phyloP scores from a whole-genome alignment of 2,797 vertebrate genomes.

The Knipowitschia caucasica region DNA sequence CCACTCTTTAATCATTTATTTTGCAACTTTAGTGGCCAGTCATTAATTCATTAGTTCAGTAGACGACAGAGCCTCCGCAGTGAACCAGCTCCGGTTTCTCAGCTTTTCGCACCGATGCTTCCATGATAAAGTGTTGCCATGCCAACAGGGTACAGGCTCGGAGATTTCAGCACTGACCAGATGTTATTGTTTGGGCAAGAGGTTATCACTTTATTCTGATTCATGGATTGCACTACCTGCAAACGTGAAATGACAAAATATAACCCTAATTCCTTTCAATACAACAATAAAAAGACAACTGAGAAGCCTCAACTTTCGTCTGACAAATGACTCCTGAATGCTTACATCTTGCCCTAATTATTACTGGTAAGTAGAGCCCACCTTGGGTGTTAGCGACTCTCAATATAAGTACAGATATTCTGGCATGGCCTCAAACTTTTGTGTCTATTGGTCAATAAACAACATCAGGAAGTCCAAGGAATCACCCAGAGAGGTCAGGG shows the following conservation, averaged over 20 bases:
- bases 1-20: slow-evolving; percentile 66
- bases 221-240: slow-evolving; percentile 15
- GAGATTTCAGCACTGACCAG: slow-evolving; percentile 32
- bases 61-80: slow-evolving; percentile 34
- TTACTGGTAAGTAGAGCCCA: no score
- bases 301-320: no score
- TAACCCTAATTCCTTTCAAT: no score
- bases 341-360: no score
- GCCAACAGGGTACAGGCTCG: slow-evolving; percentile 33
- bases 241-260: slow-evolving; percentile 42
- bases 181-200: slow-evolving; percentile 39
- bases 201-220: slow-evolving; percentile 40
- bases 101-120: slow-evolving; percentile 29
- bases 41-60: slow-evolving; percentile 66
- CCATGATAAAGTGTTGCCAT: slow-evolving; percentile 45
- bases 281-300: no score
- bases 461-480: no score
- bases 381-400: no score
- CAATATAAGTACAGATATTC: no score
- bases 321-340: no score
- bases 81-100: slow-evolving; percentile 60
- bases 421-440: no score
- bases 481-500: no score
- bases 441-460: no score
- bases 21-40: slow-evolving; percentile 51